Percentiles rank a stretch among this genome's conserved stretches.
phyloP scores from a whole-genome alignment of 2,797 vertebrate genomes.

The Mormyrus hasselquistii region DNA sequence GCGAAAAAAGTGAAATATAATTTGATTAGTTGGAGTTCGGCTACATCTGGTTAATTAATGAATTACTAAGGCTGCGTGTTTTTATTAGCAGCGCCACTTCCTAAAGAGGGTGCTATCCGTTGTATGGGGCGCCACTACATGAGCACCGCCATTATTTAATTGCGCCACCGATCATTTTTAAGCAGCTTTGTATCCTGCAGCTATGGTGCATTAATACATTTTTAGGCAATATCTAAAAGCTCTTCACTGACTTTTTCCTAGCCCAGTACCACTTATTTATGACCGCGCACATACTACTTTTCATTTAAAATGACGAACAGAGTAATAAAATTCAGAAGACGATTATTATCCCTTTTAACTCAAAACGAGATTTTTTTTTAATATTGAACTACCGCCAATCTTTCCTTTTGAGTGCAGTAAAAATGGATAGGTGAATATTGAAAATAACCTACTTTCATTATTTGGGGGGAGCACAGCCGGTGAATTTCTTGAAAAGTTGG shows the following conservation, averaged over 20 bases:
- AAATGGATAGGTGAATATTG: neutral
- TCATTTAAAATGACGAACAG: neutral
- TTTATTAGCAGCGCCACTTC: neutral
- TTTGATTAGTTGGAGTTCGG: neutral
- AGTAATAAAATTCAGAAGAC: neutral
- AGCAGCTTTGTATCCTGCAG: neutral
- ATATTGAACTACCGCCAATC: neutral
- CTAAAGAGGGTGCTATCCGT: neutral
- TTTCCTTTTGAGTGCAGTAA: neutral
- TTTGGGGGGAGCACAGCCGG: neutral
- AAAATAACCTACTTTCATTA: neutral
- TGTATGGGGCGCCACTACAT: neutral
- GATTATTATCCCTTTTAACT: neutral
- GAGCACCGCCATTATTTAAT: constrained; percentile 1
- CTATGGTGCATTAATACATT: neutral
- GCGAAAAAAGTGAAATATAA: neutral
- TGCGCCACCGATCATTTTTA: neutral
- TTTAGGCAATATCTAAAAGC: neutral
- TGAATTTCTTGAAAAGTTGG: neutral
- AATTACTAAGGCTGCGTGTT: neutral
- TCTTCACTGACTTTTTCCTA: neutral
- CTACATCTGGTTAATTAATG: neutral
- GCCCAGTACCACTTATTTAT: neutral
- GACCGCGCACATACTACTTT: neutral
- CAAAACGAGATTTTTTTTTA: neutral